Evolutionary conservation across 2,888 invertebrate species (phyloP), one percentile per base, ranked within the genome.

Genomic region (Cetonia aurata): DNA sequence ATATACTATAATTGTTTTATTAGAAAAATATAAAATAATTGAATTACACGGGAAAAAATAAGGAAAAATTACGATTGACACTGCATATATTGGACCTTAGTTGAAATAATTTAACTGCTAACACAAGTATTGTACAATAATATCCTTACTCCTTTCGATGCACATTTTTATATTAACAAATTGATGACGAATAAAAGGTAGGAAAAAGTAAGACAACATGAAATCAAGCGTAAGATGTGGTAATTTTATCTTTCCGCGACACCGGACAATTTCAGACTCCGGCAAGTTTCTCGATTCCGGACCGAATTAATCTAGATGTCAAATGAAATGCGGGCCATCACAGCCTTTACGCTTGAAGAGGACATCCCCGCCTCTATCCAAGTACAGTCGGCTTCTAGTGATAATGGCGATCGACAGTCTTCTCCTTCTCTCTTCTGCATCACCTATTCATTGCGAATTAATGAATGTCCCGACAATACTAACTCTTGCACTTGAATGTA

Each of bases 291-390:
- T 70, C 72, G 74, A 72, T 75, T 74, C 75, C 74, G 75, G 75
- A 73, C 75, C 74, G 72, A 71, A 76, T 75, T 76, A 76, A 76
- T 76, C 76, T 74, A 71, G 76, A 75, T 75, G 74, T 69, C 59
- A 69, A 73, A 75, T 73, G 74, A 69, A 71, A 72, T 72, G 71
- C 71, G 71, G 74, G 75, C 70, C 73, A 73, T 71, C 73, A 71
- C 71, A 72, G 67, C 71, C 70, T 60, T 41, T 73, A 72, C 75
- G 71, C 74, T 70, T 70, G 70, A 71, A 72, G 70, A 69, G 72
- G 72, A n/a, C 31, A 44, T 59, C 52, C 62, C 42, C 37, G 37
- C 50, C 33, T 65, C 56, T 66, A 52, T 69, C 60, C 52, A 19
- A 37, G 37, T 55, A 56, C 66, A 44, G 70, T 46, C 17, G 55